Evolutionary conservation across 2,113 vertebrate genomes (phyloP), one percentile per base, ranked within the genome.

Genomic region (Nicator chloris): DNA sequence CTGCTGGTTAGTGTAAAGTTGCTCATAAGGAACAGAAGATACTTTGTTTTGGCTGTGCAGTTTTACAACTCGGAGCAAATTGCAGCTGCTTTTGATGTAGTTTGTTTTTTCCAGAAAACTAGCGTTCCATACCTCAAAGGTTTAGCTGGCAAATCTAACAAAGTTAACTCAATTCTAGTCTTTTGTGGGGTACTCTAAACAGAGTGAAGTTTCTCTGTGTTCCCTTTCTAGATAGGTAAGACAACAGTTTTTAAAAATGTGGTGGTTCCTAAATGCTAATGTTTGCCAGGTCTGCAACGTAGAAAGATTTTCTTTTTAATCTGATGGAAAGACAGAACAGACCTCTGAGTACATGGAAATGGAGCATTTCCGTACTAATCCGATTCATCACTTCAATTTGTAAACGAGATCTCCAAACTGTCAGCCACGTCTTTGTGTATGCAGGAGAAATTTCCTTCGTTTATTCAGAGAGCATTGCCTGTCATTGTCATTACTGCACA

Each of bases 251-350:
- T 95, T 96, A 71, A 96, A 91, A 88, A 91, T 96, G 72, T 92
- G 89, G 93, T 97, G 97, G 90, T 95, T 97, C 88, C 84, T 97
- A 97, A 98, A 98, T 98, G 97, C 97, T 98, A 98, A 98, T 98
- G 98, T 98, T 98, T 98, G 82, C 90, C 94, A 95, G 92, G 82
- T 97, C 93, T 97, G 94, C 95, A 92, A 86, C 2, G 17, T 96
- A 96, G 91, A 95, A 96, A 92, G 94, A 93, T 87, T 93, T 94
- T 94, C 97, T 97, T 95, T 80, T 95, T 92, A 91, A 82, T 97
- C 96, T 94, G 95, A 97, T 59, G 88, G 97, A 98, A 98, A 98
- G 97, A 98, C 97, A 98, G 97, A 98, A 97, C 91, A 56, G 91
- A 96, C 93, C 96, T 95, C 95, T 91, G 96, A 92, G 83, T 53